Conservation (phyloP, 2,888 invertebrate species). For the Eupithecia subumbrata region DNA sequence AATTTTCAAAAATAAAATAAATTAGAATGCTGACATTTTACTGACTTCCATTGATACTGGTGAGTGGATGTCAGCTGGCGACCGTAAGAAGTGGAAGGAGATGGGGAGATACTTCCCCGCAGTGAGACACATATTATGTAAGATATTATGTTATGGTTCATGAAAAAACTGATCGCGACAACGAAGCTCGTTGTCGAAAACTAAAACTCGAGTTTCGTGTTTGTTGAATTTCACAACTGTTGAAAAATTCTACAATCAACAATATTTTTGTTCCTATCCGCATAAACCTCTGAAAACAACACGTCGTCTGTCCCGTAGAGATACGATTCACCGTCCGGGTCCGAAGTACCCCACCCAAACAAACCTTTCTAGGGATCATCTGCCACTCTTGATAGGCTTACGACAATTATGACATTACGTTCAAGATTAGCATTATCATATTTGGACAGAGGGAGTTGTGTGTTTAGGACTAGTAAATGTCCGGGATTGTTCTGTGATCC, state of each 20-base stretch:
- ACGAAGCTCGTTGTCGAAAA: too few species aligned
- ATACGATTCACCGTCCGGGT: conserved; percentile 6
- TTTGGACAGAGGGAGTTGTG: conserved; percentile 6
- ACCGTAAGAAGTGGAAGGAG: too few species aligned
- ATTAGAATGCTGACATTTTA: too few species aligned
- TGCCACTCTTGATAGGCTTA: conserved; percentile 5
- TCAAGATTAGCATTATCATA: conserved; percentile 12
- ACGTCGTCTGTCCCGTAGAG: not conserved
- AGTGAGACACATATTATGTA: too few species aligned
- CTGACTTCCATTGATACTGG: too few species aligned
- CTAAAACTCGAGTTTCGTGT: too few species aligned
- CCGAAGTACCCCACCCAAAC: conserved; percentile 2
- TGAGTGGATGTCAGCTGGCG: too few species aligned
- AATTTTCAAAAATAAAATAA: not conserved
- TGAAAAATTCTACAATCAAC: not conserved
- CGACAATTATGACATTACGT: conserved; percentile 9
- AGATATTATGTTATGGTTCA: too few species aligned
- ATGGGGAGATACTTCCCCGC: too few species aligned
- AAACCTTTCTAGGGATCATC: conserved; percentile 13
- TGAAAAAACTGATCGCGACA: too few species aligned
- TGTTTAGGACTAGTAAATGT: conserved; percentile 1
- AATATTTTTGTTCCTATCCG: not conserved
- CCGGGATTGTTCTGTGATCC: not conserved
- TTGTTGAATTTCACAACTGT: too few species aligned
- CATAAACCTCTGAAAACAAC: conserved; percentile 2